A percentile compares a stretch with the other conserved stretches of the same genome.
Conservation (phyloP, 2,888 invertebrate genomes). For the Zaprionus bogoriensis region DNA sequence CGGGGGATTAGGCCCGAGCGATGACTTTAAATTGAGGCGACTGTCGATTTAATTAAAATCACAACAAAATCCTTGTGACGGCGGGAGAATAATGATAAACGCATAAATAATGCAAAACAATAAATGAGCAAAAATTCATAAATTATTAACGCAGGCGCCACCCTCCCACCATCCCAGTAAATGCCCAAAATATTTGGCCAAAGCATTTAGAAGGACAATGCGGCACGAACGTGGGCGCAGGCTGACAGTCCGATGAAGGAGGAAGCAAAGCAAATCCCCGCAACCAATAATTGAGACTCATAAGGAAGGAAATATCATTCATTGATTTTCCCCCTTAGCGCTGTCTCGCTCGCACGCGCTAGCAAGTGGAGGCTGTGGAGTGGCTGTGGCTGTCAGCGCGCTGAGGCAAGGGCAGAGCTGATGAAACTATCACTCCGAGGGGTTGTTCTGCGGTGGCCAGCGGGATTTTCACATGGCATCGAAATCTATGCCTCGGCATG, state of each 20-base stretch:
- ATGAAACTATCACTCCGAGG: slow-evolving; percentile 68
- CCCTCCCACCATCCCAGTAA: slow-evolving; percentile 39
- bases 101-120: slow-evolving; percentile 77
- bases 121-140: slow-evolving; percentile 79
- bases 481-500: slow-evolving; percentile 80
- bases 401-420: slow-evolving; percentile 62
- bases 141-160: slow-evolving; percentile 69
- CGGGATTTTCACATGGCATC: slow-evolving; percentile 68
- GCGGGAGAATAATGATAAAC: slow-evolving; percentile 71
- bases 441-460: slow-evolving; percentile 55
- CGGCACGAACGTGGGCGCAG: slow-evolving; percentile 52
- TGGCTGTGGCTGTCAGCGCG: slow-evolving; percentile 40
- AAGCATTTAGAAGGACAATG: slow-evolving; percentile 78
- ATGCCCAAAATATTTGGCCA: slow-evolving; percentile 77
- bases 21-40: slow-evolving; percentile 75
- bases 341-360: not conserved
- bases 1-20: slow-evolving; percentile 57
- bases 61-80: slow-evolving; percentile 68
- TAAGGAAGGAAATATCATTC: slow-evolving; percentile 78
- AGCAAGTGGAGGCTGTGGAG: slow-evolving; percentile 61
- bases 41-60: slow-evolving; percentile 79
- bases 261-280: slow-evolving; percentile 75
- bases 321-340: slow-evolving; percentile 66
- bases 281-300: slow-evolving; percentile 79
- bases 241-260: slow-evolving; percentile 1